Percentiles rank a stretch among this genome's conserved stretches.
Evolutionary conservation across 2,888 invertebrate genomes (phyloP).

Genomic region (Philereme transversata): DNA sequence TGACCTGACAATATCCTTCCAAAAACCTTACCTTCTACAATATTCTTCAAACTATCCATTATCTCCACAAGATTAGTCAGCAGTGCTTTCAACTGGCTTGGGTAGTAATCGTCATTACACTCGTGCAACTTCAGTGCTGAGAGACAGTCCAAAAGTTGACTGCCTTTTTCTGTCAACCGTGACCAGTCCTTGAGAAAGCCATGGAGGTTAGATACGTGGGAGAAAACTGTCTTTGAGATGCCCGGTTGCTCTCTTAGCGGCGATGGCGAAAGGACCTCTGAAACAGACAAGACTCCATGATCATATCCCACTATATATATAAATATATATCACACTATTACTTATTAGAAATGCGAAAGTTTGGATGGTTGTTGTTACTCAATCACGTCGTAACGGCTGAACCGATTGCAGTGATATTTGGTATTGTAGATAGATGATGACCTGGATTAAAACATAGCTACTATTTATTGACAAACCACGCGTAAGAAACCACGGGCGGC

Average conservation of each 20-base stretch:
- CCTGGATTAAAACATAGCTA: too few relatives aligned
- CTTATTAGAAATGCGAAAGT: too few relatives aligned
- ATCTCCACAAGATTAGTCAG: slow-evolving; percentile 59
- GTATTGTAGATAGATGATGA: too few relatives aligned
- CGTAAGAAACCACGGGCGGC: neutral
- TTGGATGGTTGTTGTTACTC: too few relatives aligned
- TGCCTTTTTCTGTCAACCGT: slow-evolving; percentile 61
- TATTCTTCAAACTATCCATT: slow-evolving; percentile 52
- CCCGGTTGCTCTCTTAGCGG: slow-evolving; percentile 65
- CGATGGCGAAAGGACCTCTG: slow-evolving; percentile 65
- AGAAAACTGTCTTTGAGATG: slow-evolving; percentile 68
- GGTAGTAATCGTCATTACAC: slow-evolving; percentile 64
- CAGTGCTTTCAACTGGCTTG: slow-evolving; percentile 58
- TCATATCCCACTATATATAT: too few relatives aligned
- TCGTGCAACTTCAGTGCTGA: slow-evolving; percentile 64
- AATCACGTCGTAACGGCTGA: too few relatives aligned
- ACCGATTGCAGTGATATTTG: too few relatives aligned
- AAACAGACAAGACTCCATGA: slow-evolving; percentile 36
- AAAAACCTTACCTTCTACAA: slow-evolving; percentile 57
- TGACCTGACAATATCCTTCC: too few relatives aligned
- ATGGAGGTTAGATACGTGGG: slow-evolving; percentile 66
- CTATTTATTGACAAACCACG: neutral
- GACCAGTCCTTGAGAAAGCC: slow-evolving; percentile 62
- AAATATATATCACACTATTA: too few relatives aligned
- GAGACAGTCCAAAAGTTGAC: slow-evolving; percentile 59